Base-by-base conservation (phyloP, 2,888 invertebrate genomes). In the Hermaeophaga mercurialis region DNA sequence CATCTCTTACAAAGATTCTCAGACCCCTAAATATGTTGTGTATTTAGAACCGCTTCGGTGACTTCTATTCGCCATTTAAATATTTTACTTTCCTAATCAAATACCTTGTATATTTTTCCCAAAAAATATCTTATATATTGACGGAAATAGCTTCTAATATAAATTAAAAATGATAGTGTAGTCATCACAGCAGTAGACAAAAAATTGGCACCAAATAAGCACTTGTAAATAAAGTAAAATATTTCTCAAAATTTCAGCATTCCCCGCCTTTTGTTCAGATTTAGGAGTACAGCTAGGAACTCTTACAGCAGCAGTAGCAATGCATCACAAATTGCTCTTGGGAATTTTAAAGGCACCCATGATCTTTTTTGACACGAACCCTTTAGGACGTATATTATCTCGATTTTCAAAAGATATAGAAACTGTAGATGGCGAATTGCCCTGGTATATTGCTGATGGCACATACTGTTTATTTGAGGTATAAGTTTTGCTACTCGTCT, bases 351-450 rank as follows among this genome's bases (percentile, higher is more conserved):
- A 81, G 71, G 82, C 85, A 70, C 89, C 90, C 52, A 83, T 89
- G 80, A 82, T 85, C 72, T 85, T 90, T 80, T 91, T 88, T 80
- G 91, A 91, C 77, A 86, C 85, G 67, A 91, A 90, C 52, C 91
- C 91, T 38, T 68, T 84, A 64, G 91, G 91, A 75, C 82, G 91
- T 66, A 84, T 91, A 68, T 80, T 91, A 56, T 80, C 85, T 79
- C 83, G 88, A 76, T 89, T 88, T 79, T 85, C 87, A 76, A 86
- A 88, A 84, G 89, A 90, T 78, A 79, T 89, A 68, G 88, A 89
- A 76, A 44, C 48, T 11, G 76, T 88, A 81, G 89, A 90, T 78
- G 82, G 82, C 70, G 81, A 81, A 70, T 82, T 89, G 43, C 87
- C 88, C 60, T 81, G 80, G 78, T 81, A 85, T 79, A 79, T 84